These are phyloP conservation scores for Ceratitis capitata DNA, from an alignment of 1,140 invertebrate genomes.

Conservation along the genomic window DNA sequence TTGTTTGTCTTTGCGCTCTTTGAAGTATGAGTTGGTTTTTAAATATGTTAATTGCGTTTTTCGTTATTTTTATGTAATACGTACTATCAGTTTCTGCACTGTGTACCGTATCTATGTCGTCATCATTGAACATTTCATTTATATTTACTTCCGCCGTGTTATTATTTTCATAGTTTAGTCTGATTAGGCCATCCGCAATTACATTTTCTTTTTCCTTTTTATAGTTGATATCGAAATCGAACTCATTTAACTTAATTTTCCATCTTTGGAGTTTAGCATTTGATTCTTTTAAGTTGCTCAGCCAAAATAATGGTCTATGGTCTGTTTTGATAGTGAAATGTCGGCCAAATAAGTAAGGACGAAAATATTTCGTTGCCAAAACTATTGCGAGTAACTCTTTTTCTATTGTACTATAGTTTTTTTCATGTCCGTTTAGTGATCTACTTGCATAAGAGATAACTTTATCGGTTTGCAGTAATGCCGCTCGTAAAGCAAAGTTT, in stretches of 20 bases:
- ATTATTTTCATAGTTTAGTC: not conserved
- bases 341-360: too few relatives aligned
- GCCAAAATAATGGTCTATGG: too few relatives aligned
- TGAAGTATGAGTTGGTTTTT: conserved; percentile 40
- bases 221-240: conserved; percentile 48
- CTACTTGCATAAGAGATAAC: conserved; percentile 19
- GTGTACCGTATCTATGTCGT: conserved; percentile 38
- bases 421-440: conserved; percentile 31
- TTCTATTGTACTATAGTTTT: conserved; percentile 31
- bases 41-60: conserved; percentile 26
- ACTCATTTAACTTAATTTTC: conserved; percentile 44
- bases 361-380: too few relatives aligned
- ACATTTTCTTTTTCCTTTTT: conserved; percentile 52
- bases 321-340: too few relatives aligned
- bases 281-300: too few relatives aligned
- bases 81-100: conserved; percentile 35
- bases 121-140: conserved; percentile 32
- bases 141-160: not conserved
- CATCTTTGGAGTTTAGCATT: too few relatives aligned
- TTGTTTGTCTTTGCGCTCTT: not conserved
- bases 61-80: conserved; percentile 18
- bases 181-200: conserved; percentile 45
- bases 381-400: conserved; percentile 40
- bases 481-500: conserved; percentile 45
- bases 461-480: conserved; percentile 45